Base-by-base conservation (phyloP, 35 echinoderm and acorn worm genomes). In the Acanthaster planci region DNA sequence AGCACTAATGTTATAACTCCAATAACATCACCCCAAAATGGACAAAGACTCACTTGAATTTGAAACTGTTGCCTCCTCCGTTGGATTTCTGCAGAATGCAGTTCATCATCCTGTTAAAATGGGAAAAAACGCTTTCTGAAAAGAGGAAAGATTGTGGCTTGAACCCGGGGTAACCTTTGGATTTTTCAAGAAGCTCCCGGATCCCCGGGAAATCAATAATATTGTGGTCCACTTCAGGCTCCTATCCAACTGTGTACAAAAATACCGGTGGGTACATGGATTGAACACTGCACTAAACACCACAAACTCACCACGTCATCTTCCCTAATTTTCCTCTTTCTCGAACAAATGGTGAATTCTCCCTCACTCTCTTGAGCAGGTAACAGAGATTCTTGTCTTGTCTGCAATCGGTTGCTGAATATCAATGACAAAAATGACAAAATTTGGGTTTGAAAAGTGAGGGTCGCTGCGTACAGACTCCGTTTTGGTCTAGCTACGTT, bases 41-140 rank as follows among this genome's bases (percentile, higher is more conserved):
- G 0, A 27, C 31, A 16, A 64, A 40, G 26, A 72, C 86, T 88
- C 64, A 88, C 86, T 78, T 88, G 76, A 60, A 88, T 88, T 80
- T 59, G 77, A 81, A 88, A 87, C n/a, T 88, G 77, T 27, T 88
- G 86, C 64, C 86, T 67, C 60, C 86, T 81, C 22, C 59, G 67
- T 88, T 82, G 77, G 64, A 81, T 57, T 68, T 58, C 86, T 21
- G 55, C 47, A 42, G 37, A 39, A 34, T 52, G 54, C 40, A 88
- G 39, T 19, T 80, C 38, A 40, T 37, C 58, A 57, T 85, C 27
- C 39, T 47, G 32, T 68, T 35, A 37, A 54, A 57, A 83, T 23
- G 0, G 7, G 18, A 83, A 36, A 57, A 27, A 59, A 30, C 8
- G 21, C 2, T 30, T 23, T 2, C 22, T 52, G 22, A 52, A 83